Evolutionary conservation across 1,140 invertebrate species (phyloP), one percentile per base, ranked within the genome.

Genomic region (Rhysida immarginata): DNA sequence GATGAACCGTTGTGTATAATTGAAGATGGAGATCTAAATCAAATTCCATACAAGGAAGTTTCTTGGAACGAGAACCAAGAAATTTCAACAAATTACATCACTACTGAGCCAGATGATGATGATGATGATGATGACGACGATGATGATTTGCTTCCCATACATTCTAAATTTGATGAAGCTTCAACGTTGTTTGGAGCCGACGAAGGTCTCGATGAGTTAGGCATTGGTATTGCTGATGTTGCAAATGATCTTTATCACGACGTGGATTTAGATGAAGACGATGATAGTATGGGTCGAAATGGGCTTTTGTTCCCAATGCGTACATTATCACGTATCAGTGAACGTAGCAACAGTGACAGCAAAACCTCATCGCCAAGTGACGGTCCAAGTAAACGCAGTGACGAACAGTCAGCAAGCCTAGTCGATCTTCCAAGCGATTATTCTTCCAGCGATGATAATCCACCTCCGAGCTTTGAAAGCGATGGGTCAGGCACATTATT

Each of bases 271-370:
- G 52, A 56, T 42, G n/a, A n/a, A n/a, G 25, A 51, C 35, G 46
- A 25, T 43, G 90, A 64, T 94, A 96, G 88, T 88, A 96, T 64
- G 94, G 96, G 71, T 77, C 96, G 78, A 87, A 91, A 75, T 72
- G 76, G 73, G 20, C 54, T 55, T 46, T 46, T 61, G 29, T 64
- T 87, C 74, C 79, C 79, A 24, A 69, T 84, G 53, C 68, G 87
- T 29, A 90, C 87, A 0, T 72, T 90, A 20, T 89, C 85, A 1
- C 73, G 86, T 52, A 91, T 91, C 63, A 88, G 85, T 2, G 87
- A 91, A 71, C 74, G 85, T 23, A 88, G 85, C 58, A 89, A 86
- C 8, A 76, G 78, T 1, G 49, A 84, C 82, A 64, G 43, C 1
- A 59, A 56, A 42, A 26, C 24, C 21, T 53, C 56, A 1, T n/a